Evolutionary conservation across 2,113 vertebrate genomes (phyloP).

Genomic region (Myiagra hebetior): DNA sequence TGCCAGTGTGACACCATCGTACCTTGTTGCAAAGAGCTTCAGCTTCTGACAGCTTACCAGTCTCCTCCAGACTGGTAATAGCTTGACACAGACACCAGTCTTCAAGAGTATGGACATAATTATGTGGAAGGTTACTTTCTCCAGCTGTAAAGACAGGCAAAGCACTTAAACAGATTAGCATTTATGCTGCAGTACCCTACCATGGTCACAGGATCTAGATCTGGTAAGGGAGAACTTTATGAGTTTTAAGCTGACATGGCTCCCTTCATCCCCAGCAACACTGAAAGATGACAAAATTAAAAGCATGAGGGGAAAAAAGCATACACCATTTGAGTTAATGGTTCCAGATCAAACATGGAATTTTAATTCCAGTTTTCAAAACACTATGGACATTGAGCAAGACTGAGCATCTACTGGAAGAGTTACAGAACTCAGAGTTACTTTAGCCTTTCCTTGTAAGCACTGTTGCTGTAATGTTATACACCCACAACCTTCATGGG

Average conservation of each 20-base stretch:
- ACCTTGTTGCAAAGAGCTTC: conserved; percentile 92
- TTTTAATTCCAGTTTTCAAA: not conserved
- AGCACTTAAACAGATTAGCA: not conserved
- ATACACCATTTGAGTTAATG: not conserved
- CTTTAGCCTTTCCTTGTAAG: not conserved
- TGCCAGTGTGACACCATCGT: not conserved
- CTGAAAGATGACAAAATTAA: not conserved
- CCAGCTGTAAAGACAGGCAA: conserved; percentile 72
- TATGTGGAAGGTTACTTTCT: conserved; percentile 68
- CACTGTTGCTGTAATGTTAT: not conserved
- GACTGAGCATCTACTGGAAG: not conserved
- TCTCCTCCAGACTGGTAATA: conserved; percentile 79
- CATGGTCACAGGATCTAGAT: not conserved
- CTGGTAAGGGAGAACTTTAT: not conserved
- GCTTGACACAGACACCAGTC: conserved; percentile 89
- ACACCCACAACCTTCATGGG: not conserved
- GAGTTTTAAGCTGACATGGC: not conserved
- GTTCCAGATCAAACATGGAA: not conserved
- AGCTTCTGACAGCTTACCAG: conserved; percentile 81
- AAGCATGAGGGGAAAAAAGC: not conserved
- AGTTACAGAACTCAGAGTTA: not conserved
- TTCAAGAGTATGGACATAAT: conserved; percentile 78
- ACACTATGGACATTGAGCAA: rapidly evolving
- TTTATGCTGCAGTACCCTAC: not conserved
- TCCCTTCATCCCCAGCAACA: not conserved